phyloP scores from a whole-genome alignment of 30 jellyfish, hydroid and myxozoan species.

The Pseudorhiza aurosa region DNA sequence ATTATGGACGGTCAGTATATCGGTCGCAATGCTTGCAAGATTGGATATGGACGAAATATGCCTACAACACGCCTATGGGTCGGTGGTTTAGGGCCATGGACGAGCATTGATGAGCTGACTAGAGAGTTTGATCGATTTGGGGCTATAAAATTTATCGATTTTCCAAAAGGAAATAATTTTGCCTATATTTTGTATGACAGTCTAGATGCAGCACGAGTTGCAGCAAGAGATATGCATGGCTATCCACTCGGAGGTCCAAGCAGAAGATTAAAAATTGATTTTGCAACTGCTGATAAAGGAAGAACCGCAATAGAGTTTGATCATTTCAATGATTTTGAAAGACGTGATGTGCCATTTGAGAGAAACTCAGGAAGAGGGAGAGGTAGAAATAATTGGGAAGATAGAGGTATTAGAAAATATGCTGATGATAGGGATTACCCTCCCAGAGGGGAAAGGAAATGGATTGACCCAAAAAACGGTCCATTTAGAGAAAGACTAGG shows the following conservation, averaged over 20 bases:
- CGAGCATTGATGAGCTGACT: conserved; percentile 83
- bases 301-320: conserved; percentile 66
- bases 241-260: conserved; percentile 95
- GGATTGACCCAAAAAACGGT: conserved; percentile 58
- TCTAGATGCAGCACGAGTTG: conserved; percentile 97
- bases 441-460: conserved; percentile 71
- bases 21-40: conserved; percentile 85
- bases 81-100: conserved; percentile 98
- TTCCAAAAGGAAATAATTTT: conserved; percentile 78
- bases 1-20: conserved; percentile 81
- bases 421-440: conserved; percentile 48
- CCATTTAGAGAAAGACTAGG: conserved; percentile 29
- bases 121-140: conserved; percentile 99
- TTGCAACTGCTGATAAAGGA: conserved; percentile 81
- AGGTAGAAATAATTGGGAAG: conserved; percentile 60
- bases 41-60: conserved; percentile 96
- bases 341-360: conserved; percentile 61
- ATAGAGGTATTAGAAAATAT: conserved; percentile 53
- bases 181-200: conserved; percentile 92
- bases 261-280: conserved; percentile 90
- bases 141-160: conserved; percentile 86
- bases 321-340: conserved; percentile 70
- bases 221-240: conserved; percentile 97
- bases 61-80: conserved; percentile 96
- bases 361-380: conserved; percentile 64